Conservation (phyloP, 2,113 vertebrate genomes). For the Ailuropoda melanoleuca region DNA sequence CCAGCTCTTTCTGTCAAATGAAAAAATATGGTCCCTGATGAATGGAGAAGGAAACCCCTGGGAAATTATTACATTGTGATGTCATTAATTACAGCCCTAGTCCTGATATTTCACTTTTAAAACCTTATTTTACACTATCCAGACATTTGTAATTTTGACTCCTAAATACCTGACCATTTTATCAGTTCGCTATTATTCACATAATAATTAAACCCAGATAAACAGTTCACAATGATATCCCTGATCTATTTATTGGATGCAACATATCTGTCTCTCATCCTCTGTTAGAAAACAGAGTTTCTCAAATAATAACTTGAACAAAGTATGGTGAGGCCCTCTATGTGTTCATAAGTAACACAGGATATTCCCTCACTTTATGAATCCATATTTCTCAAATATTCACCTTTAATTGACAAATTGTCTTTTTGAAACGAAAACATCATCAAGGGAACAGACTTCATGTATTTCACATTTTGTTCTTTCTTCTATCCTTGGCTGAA, state of each 20-base stretch:
- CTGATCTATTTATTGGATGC: not conserved
- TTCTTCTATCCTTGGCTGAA: not conserved
- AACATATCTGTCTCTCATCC: not conserved
- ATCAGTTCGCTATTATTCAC: not conserved
- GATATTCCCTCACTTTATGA: not conserved
- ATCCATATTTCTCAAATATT: constrained; percentile 38
- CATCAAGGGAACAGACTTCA: constrained; percentile 48
- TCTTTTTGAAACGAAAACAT: not conserved
- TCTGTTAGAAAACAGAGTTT: not conserved
- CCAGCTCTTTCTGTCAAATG: not conserved
- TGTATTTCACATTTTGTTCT: constrained; percentile 68
- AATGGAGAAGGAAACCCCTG: not conserved
- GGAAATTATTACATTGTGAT: not conserved
- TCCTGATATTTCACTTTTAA: not conserved
- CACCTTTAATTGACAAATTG: constrained; percentile 48
- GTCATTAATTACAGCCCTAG: not conserved
- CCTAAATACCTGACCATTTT: not conserved
- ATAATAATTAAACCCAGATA: not conserved
- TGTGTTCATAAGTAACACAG: not conserved
- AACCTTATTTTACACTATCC: not conserved
- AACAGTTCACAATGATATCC: not conserved
- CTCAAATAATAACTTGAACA: constrained; percentile 37
- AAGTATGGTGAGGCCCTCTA: not conserved
- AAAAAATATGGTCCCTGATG: not conserved
- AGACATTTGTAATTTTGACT: not conserved